These are phyloP conservation scores for Physocephala rufipes DNA, from an alignment of 2,888 invertebrate genomes.

Conservation along the genomic window DNA sequence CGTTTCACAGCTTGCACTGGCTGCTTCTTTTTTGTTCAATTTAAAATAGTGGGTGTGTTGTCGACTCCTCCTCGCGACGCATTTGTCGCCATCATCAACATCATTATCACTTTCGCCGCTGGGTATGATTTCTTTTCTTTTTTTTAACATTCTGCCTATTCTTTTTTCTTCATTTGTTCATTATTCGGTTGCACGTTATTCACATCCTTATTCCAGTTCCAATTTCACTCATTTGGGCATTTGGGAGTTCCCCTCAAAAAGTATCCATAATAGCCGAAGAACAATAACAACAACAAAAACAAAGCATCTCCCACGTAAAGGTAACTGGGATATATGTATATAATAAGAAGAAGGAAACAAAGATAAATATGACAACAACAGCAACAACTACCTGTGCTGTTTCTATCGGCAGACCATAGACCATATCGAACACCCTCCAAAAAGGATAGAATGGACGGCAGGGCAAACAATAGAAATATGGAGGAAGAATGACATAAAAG, in stretches of 20 bases:
- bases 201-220: constrained; percentile 17
- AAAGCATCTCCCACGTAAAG: no score
- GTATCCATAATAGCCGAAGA: not conserved
- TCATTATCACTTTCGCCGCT: not conserved
- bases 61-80: not conserved
- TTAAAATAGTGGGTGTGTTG: constrained; percentile 26
- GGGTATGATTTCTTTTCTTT: not conserved
- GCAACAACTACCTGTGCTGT: no score
- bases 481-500: constrained; percentile 8
- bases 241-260: not conserved
- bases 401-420: no score
- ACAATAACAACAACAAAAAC: not conserved
- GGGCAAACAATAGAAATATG: not conserved
- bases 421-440: no score
- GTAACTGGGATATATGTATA: no score
- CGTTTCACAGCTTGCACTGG: not conserved
- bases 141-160: not conserved
- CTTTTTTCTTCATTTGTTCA: not conserved
- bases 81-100: no score
- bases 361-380: no score
- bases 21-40: constrained; percentile 2
- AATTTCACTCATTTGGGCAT: not conserved
- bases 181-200: constrained; percentile 8
- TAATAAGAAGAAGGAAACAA: no score
- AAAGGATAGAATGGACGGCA: no score